These are phyloP conservation scores for Saguinus midas DNA, from an alignment of 2,113 vertebrate genomes.

Conservation along the genomic window DNA sequence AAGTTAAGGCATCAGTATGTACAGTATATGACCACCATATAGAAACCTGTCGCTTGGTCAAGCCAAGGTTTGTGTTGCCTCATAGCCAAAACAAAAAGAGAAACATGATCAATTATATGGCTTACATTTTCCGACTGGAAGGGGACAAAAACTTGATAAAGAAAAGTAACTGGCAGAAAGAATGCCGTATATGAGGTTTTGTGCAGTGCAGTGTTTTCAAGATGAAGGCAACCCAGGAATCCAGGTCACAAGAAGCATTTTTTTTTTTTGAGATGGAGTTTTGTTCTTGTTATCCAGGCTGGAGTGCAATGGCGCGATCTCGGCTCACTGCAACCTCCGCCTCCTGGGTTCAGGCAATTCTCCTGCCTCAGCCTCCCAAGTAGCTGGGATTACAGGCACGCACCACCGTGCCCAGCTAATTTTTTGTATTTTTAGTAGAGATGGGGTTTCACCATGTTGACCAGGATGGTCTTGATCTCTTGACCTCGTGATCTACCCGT, in stretches of 20 bases:
- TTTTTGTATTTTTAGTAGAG: too few relatives aligned
- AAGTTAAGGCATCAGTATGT: neutral
- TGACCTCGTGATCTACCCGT: too few relatives aligned
- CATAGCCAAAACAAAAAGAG: conserved; percentile 18
- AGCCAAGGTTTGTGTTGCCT: conserved; percentile 23
- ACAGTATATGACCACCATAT: neutral
- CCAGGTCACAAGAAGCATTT: neutral
- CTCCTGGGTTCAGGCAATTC: too few relatives aligned
- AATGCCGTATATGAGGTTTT: neutral
- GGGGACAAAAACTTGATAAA: neutral
- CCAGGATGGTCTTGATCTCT: too few relatives aligned
- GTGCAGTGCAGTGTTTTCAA: conserved; percentile 13
- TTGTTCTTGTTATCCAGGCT: too few relatives aligned
- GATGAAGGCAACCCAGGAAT: neutral
- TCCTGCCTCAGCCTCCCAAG: too few relatives aligned
- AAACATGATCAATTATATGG: neutral
- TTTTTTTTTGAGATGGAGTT: too few relatives aligned
- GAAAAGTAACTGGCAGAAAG: conserved; percentile 38
- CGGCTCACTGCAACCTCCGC: too few relatives aligned
- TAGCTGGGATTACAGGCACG: too few relatives aligned
- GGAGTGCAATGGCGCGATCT: too few relatives aligned
- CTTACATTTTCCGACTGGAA: neutral
- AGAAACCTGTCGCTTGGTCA: neutral
- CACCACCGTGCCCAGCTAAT: too few relatives aligned
- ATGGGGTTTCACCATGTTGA: too few relatives aligned